Conservation (phyloP, 2,113 vertebrate genomes). For the Antennarius striatus region DNA sequence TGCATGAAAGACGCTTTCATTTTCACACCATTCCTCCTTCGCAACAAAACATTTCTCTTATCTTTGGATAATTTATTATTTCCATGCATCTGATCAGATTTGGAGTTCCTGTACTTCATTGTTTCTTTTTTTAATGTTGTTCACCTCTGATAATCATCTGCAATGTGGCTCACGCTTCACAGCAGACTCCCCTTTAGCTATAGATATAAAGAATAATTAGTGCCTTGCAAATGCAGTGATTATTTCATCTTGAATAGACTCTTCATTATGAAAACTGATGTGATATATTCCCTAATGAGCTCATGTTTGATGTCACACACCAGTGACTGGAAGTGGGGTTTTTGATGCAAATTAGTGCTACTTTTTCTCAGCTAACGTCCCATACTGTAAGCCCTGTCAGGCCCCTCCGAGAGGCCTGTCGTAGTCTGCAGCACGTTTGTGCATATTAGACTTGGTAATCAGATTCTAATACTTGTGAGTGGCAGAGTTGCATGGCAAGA, state of each 20-base stretch:
- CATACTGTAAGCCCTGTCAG: conserved; percentile 43
- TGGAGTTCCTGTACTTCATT: conserved; percentile 5
- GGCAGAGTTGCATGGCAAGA: conserved; percentile 50
- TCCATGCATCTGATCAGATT: conserved; percentile 11
- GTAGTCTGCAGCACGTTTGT: conserved; percentile 53
- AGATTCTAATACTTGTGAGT: conserved; percentile 71
- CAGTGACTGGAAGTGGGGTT: conserved; percentile 23
- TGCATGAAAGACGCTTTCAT: conserved; percentile 13
- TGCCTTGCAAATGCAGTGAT: conserved; percentile 28
- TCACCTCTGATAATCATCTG: conserved; percentile 39
- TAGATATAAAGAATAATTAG: conserved; percentile 35
- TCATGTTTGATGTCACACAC: conserved; percentile 31
- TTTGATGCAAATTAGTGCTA: conserved; percentile 37
- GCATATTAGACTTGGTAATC: conserved; percentile 79
- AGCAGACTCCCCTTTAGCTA: conserved; percentile 1
- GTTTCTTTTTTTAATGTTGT: conserved; percentile 13
- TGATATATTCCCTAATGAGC: conserved; percentile 32
- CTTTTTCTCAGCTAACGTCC: conserved; percentile 16
- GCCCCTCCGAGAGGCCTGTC: conserved; percentile 28
- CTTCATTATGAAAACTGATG: conserved; percentile 26
- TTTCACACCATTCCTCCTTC: conserved; percentile 1
- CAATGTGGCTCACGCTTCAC: conserved; percentile 1
- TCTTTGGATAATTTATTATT: conserved; percentile 17
- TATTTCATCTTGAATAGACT: conserved; percentile 28
- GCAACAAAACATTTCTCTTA: conserved; percentile 6